Evolutionary conservation across 2,888 invertebrate species (phyloP).

Genomic region (Stegophylla sp.): DNA sequence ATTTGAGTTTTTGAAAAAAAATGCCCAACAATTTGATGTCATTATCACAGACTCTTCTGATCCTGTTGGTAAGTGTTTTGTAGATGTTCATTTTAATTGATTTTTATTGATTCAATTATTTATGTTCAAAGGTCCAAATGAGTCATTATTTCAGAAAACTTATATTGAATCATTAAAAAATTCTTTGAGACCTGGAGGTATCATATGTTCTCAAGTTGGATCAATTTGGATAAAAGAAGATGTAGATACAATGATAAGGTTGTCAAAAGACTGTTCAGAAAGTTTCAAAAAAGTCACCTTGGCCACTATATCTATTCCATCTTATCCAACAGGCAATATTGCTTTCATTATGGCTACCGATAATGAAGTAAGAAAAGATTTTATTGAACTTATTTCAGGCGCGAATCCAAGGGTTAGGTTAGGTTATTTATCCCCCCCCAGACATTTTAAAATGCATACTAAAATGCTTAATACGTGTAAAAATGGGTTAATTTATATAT

Average conservation of each 20-base stretch:
- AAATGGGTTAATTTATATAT: no score
- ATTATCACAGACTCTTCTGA: conserved; percentile 99
- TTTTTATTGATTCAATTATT: neutral
- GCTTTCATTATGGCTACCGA: conserved; percentile 90
- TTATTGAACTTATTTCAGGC: neutral
- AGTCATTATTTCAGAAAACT: conserved; percentile 77
- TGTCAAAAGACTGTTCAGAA: conserved; percentile 76
- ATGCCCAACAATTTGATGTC: conserved; percentile 87
- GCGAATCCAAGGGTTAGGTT: no score
- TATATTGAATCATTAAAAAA: conserved; percentile 85
- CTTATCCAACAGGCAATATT: conserved; percentile 96
- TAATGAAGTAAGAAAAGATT: conserved; percentile 67
- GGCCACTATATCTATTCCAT: conserved; percentile 85
- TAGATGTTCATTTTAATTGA: neutral
- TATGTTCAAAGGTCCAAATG: conserved; percentile 71
- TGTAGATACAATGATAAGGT: conserved; percentile 76
- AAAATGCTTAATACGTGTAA: no score
- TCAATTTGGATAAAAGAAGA: conserved; percentile 77
- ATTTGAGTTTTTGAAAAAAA: conserved; percentile 89
- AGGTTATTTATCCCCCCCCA: no score
- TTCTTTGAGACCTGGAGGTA: conserved; percentile 83
- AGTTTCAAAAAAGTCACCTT: conserved; percentile 82
- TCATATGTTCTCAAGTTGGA: conserved; percentile 89
- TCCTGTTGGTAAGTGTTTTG: conserved; percentile 77
- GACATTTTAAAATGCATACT: no score